Evolutionary conservation across 1,140 invertebrate species (phyloP).

Genomic region (Brachionus rubens): DNA sequence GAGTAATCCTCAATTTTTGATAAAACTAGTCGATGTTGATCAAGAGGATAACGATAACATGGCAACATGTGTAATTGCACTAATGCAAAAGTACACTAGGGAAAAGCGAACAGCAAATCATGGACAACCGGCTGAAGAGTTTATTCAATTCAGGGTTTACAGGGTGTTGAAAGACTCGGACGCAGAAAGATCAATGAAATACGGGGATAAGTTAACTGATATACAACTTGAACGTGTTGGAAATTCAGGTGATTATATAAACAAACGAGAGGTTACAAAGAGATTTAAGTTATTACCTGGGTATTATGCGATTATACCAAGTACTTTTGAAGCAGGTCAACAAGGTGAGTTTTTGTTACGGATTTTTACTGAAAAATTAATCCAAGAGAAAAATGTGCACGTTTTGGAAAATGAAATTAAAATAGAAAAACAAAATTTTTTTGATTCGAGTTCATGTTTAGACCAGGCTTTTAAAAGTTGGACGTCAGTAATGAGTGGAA

Average conservation of each 20-base stretch:
- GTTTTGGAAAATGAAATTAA: background rate
- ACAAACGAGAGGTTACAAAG: conserved; percentile 57
- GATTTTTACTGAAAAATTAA: conserved; percentile 61
- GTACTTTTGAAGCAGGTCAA: conserved; percentile 65
- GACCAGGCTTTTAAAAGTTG: background rate
- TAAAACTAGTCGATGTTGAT: conserved; percentile 32
- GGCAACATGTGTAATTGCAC: conserved; percentile 18
- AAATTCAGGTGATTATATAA: conserved; percentile 56
- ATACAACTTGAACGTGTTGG: conserved; percentile 47
- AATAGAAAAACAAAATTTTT: background rate
- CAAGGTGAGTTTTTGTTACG: conserved; percentile 65
- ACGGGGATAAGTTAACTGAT: background rate
- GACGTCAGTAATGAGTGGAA: background rate
- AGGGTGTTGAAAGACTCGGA: background rate
- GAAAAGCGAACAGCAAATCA: background rate
- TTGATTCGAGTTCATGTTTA: background rate
- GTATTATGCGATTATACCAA: conserved; percentile 67
- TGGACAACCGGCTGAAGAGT: conserved; percentile 40
- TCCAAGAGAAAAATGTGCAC: conserved; percentile 32
- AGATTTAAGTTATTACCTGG: conserved; percentile 61
- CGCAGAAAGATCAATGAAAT: background rate
- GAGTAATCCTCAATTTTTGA: conserved; percentile 44
- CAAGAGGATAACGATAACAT: conserved; percentile 19
- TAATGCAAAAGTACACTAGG: conserved; percentile 45
- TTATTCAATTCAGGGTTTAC: conserved; percentile 44